Base-by-base conservation (phyloP, 2,888 invertebrate genomes). In the Neocrepidodera transversa region DNA sequence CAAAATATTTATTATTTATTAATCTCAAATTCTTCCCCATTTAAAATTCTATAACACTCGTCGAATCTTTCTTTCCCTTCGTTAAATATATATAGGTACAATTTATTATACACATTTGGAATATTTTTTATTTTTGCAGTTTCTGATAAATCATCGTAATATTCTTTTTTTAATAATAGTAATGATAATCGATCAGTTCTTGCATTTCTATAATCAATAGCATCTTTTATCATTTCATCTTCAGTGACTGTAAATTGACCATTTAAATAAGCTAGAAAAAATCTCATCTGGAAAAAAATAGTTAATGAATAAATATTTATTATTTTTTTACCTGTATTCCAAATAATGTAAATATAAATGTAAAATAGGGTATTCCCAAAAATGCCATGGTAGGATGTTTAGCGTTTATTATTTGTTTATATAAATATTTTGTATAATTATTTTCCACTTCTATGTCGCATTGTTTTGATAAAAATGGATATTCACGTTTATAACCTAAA, bases 321-420 rank as follows among this genome's bases (percentile, higher is more conserved):
- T n/a, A n/a, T n/a, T n/a, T n/a, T n/a, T n/a, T 68, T 72, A 92
- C 90, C 84, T 95, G 94, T 32, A 92, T 76, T 74, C 95, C 92
- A 76, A 91, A 92, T 84, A 92, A 87, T 58, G 91, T 91, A 76
- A 93, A 92, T 0, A 94, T 91, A 75, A 91, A 90, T 1, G 93
- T 89, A 66, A 87, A 88, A 77, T 87, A 91, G 0, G 92, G 91
- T 16, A 96, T 81, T 0, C 95, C 95, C 60, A 95, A 85, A 66
- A 96, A 86, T 54, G 88, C 89, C 84, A 96, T 87, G 10, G 87
- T 85, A 1, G 94, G 93, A 71, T 89, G 86, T 62, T 87, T 83
- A 47, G 91, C 89, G 76, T 95, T 91, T 32, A 96, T 85, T 49
- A 94, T 80, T 75, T 96, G 95, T 74, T 93, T 93, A 82, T 92